Conservation (phyloP, 2,797 vertebrate species). For the Tadarida brasiliensis region DNA sequence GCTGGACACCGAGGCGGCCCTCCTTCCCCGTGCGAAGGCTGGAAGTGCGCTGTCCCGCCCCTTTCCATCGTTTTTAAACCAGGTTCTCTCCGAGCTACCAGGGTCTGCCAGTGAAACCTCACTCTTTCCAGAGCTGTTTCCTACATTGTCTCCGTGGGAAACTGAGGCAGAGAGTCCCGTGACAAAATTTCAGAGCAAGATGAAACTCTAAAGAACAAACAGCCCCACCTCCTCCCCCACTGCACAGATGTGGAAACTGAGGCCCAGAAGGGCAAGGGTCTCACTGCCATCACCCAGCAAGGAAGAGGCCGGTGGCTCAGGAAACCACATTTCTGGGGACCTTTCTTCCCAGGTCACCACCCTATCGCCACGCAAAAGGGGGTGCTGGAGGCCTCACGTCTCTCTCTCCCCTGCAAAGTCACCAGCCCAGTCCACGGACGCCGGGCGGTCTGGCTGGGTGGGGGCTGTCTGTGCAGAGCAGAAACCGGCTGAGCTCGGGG, state of each 20-base stretch:
- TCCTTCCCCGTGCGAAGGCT: accelerated
- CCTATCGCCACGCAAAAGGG: accelerated
- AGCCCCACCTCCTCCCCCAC: too few species aligned
- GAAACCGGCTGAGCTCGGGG: background rate
- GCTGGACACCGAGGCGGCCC: background rate
- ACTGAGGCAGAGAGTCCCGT: background rate
- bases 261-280: background rate
- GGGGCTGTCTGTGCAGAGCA: background rate
- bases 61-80: background rate
- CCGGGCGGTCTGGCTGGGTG: background rate
- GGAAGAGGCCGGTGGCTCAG: background rate
- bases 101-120: background rate
- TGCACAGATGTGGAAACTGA: background rate
- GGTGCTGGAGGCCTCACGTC: background rate
- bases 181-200: too few species aligned
- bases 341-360: background rate
- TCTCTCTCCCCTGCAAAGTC: background rate
- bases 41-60: background rate
- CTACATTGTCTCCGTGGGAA: background rate
- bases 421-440: accelerated
- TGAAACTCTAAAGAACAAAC: background rate
- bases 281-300: accelerated
- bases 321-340: background rate
- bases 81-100: background rate
- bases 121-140: background rate